Base-by-base conservation (phyloP, 2,888 invertebrate species). In the Eutolmus rufibarbis region DNA sequence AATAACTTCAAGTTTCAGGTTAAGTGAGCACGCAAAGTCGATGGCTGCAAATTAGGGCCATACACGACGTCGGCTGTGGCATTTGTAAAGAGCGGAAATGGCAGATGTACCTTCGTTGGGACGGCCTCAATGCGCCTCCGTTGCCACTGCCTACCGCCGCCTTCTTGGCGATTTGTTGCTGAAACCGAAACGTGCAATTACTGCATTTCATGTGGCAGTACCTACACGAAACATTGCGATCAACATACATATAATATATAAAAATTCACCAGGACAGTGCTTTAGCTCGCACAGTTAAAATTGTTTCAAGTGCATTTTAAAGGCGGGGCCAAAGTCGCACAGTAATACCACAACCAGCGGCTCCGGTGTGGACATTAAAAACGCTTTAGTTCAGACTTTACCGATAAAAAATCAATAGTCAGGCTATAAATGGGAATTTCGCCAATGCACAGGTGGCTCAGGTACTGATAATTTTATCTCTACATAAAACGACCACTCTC, bases 1-100 rank as follows among this genome's bases (percentile, higher is more conserved):
- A 78, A 78, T 78, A 78, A 78, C 66, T 78, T 43, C 78, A 40
- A 78, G 46, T 78, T 78, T 76, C 76, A 76, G 76, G 76, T 76
- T 76, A 76, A 37, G 76, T 76, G 76, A 76, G 78, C 78, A 78
- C 78, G 78, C 43, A 78, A 78, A 43, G 78, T 78, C 78, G 40
- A 78, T 78, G 43, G 46, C 37, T 34, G 76, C 78, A 78, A 78
- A 78, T 78, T 78, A 78, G 78, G 78, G 78, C 37, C 78, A 78
- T 37, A n/a, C 16, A 23, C 66, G 66, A 66, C 66, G 66, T 28
- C 51, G 51, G n/a, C 51, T 51, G 51, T 66, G 66, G 66, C 66
- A 28, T 66, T 66, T 66, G 66, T 66, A 66, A 66, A 28, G 66
- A 66, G 12, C 66, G 66, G 66, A 66, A 66, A 66, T 4, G 66